Base-by-base conservation (phyloP, 2,797 vertebrate species). In the Distichodus sexfasciatus region DNA sequence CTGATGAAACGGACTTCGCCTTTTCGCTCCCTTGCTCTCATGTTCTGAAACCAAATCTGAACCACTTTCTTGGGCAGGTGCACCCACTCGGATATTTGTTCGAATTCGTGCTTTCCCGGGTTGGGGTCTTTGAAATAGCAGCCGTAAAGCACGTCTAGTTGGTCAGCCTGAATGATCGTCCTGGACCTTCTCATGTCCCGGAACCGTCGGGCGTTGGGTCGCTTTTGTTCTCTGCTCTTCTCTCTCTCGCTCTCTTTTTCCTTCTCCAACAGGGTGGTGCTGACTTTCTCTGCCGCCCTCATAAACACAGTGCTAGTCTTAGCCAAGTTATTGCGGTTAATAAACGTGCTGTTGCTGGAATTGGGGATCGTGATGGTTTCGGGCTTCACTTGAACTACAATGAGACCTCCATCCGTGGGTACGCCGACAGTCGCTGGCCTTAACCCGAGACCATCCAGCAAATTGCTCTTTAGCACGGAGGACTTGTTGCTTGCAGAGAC, bases 21-120 rank as follows among this genome's bases (percentile, higher is more conserved):
- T 79, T 97, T 97, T 19, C 95, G 89, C 58, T 96, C 95, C 38
- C 95, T 89, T 3, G 95, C 95, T 66, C 95, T 90, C 87, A 95
- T 96, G 76, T 97, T 97, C 86, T 96, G 95, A 82, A 97, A 97
- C 95, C 95, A 97, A 76, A 97, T 95, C 85, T 97, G 95, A 33
- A 97, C 95, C 19, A 97, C 95, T 74, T 95, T 94, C 81, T 96
- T 96, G 62, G 95, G 94, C 76, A 97, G 93, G 41, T 94, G 93
- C 61, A 97, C 94, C 88, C 95, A 95, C 77, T 95, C 92, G 0
- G 95, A 94, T 79, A 97, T 96, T 77, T 94, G 94, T 75, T 96
- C 95, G 14, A 97, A 95, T 83, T 95, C 95, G 41, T 94, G 93
- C 70, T 96, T 94, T 0, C 94, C 95, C 0, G 95, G 95, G 78